These are phyloP conservation scores for Melieria omissa DNA, from an alignment of 2,888 invertebrate genomes.

Conservation along the genomic window DNA sequence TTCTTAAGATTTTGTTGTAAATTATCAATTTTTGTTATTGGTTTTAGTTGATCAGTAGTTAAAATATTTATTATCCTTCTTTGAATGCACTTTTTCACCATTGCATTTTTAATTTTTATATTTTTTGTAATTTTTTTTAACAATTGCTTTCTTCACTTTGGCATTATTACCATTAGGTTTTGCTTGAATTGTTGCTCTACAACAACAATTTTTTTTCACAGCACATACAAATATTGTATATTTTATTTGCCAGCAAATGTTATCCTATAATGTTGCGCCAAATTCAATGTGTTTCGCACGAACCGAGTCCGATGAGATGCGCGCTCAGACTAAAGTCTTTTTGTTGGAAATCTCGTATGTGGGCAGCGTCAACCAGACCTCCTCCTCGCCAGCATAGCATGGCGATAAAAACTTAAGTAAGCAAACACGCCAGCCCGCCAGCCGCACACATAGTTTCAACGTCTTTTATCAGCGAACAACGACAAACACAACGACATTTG, in stretches of 20 bases:
- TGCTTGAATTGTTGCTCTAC: background rate
- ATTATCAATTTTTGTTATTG: background rate
- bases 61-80: background rate
- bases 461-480: constrained; percentile 27
- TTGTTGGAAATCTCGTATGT: constrained; percentile 38
- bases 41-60: background rate
- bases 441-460: background rate
- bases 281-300: constrained; percentile 16
- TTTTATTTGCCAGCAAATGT: no score
- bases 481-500: constrained; percentile 44
- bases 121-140: background rate
- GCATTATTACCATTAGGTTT: background rate
- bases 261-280: no score
- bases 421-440: background rate
- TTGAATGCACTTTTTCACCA: background rate
- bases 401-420: constrained; percentile 1
- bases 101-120: background rate
- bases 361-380: background rate
- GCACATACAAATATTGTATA: no score
- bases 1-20: background rate
- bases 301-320: constrained; percentile 45
- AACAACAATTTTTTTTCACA: background rate
- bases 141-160: background rate
- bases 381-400: background rate
- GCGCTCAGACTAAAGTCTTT: constrained; percentile 44